Evolutionary conservation across 2,113 vertebrate genomes (phyloP), one percentile per base, ranked within the genome.

Genomic region (Alethe diademata): DNA sequence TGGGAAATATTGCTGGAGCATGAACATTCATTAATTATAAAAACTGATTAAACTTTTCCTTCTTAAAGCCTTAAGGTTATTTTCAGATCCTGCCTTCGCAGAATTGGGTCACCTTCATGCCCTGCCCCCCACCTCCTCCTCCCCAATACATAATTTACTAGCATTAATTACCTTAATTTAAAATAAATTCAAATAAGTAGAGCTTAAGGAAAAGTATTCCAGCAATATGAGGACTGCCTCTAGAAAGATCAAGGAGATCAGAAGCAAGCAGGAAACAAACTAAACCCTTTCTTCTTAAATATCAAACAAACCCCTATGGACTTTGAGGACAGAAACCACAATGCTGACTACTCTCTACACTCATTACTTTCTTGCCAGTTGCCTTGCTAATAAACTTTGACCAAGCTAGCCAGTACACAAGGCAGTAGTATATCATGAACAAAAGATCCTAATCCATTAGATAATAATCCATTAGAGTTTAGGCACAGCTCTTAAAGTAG

Each of bases 41-140:
- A 81, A 92, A 74, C 35, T 56, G 45, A 95, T 92, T 92, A 89
- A 92, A 78, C 38, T 93, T 88, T 86, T 60, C 79, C 83, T 88
- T 93, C 86, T 84, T 67, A 80, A 91, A 95, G 79, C 60, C 86
- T 78, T 67, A 50, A 62, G 69, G 65, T 61, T 91, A 94, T 81
- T 93, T 94, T 89, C 74, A 88, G 45, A 95, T 82, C 54, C 60
- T 89, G 47, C 35, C 54, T 70, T 80, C 47, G 38, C 26, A 97
- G 60, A 96, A 96, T 0, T 94, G 47, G 92, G 90, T 90, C 86
- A 94, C 95, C 67, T 95, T 93, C 40, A 20, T 70, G 86, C 82
- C 43, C 40, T 47, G 35, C 11, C 33, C 69, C 15, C 40, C 12
- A 5, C 5, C 7, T 8, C 29, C 3, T 13, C 50, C 35, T n/a